Conservation (phyloP, 2,113 vertebrate species). For the Rutilus rutilus region DNA sequence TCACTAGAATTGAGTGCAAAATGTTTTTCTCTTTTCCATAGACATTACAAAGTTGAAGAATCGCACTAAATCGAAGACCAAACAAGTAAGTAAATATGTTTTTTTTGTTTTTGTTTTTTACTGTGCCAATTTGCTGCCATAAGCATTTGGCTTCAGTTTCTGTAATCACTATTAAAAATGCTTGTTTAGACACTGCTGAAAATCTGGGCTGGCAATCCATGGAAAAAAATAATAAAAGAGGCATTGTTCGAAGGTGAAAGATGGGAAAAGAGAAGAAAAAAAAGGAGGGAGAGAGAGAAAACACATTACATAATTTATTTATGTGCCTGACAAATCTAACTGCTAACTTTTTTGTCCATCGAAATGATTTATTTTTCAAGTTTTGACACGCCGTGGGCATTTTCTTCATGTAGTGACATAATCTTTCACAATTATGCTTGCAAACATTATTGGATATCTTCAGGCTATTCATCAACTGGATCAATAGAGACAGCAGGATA, state of each 20-base stretch:
- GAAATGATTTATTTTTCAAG: background rate
- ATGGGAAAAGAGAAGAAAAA: background rate
- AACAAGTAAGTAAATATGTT: background rate
- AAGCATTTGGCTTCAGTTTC: background rate
- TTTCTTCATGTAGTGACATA: background rate
- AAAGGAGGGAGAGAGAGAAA: conserved; percentile 9
- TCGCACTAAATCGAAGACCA: background rate
- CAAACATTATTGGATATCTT: conserved; percentile 1
- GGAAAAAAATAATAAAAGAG: conserved; percentile 48
- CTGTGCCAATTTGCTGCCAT: background rate
- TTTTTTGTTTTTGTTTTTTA: background rate
- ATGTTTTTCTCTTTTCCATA: background rate
- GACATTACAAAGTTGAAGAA: background rate
- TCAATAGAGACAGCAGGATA: conserved; percentile 1
- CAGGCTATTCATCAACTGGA: conserved; percentile 26
- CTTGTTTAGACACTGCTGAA: conserved; percentile 3
- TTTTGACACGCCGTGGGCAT: background rate
- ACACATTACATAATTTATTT: conserved; percentile 41
- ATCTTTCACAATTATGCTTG: background rate
- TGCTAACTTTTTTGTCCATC: background rate
- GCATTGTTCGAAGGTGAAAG: conserved; percentile 40
- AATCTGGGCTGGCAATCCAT: conserved; percentile 28
- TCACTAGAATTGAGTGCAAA: background rate
- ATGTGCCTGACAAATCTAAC: conserved; percentile 7
- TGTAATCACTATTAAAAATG: background rate